A percentile compares a stretch with the other conserved stretches of the same genome.
Conservation (phyloP, 1,140 invertebrate genomes). For the Brachionus koreanus region DNA sequence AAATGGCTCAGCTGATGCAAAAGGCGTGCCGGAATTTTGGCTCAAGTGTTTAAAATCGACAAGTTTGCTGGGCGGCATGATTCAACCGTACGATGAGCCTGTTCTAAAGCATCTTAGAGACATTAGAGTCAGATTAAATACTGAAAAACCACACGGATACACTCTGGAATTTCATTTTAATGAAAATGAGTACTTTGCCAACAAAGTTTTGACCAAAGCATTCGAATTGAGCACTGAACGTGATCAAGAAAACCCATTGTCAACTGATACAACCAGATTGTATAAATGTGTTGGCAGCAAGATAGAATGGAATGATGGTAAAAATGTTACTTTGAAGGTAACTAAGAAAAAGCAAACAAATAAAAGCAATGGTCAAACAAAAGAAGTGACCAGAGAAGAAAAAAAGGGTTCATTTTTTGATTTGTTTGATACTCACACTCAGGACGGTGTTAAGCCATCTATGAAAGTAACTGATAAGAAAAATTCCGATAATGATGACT, state of each 20-base stretch:
- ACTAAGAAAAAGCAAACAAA: constrained; percentile 98
- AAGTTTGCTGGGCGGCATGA: constrained; percentile 80
- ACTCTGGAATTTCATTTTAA: constrained; percentile 87
- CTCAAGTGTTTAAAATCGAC: constrained; percentile 91
- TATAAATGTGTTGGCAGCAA: constrained; percentile 81
- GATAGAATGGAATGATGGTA: constrained; percentile 92
- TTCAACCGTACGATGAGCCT: constrained; percentile 83
- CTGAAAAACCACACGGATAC: constrained; percentile 65
- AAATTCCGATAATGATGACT: background rate
- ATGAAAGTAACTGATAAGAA: background rate
- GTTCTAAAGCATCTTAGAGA: constrained; percentile 86
- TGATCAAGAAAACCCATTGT: constrained; percentile 85
- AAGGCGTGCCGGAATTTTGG: constrained; percentile 94
- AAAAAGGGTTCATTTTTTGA: constrained; percentile 88
- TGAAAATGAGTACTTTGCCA: constrained; percentile 90
- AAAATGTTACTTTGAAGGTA: constrained; percentile 95
- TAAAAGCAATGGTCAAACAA: constrained; percentile 81
- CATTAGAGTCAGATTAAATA: constrained; percentile 65
- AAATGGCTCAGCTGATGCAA: constrained; percentile 51
- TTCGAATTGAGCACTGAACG: constrained; percentile 88
- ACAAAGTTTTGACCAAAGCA: constrained; percentile 84
- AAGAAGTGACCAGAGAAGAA: constrained; percentile 88
- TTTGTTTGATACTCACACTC: constrained; percentile 82
- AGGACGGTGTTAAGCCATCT: constrained; percentile 38
- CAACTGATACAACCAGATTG: constrained; percentile 95